Percentiles rank a stretch among this genome's conserved stretches.
Evolutionary conservation across 2,113 vertebrate species (phyloP).

Genomic region (Melanotaenia duboulayi): DNA sequence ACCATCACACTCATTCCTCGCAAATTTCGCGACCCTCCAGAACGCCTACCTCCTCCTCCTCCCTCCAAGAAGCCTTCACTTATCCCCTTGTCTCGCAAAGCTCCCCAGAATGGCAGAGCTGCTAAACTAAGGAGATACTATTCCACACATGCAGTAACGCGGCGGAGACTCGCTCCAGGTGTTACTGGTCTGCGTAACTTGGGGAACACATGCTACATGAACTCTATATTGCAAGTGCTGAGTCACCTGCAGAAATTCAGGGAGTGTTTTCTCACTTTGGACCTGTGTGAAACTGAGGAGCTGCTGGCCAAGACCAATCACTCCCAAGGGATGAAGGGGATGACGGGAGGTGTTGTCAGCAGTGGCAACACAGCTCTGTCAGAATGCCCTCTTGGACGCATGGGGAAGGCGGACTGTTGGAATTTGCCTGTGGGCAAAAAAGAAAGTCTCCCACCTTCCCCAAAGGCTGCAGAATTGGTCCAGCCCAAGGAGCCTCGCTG

Average conservation of each 20-base stretch:
- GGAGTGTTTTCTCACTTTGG: slow-evolving; percentile 97
- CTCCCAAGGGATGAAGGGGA: slow-evolving; percentile 78
- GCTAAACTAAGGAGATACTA: slow-evolving; percentile 80
- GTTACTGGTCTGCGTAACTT: slow-evolving; percentile 97
- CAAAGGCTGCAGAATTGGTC: slow-evolving; percentile 89
- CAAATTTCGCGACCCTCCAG: slow-evolving; percentile 87
- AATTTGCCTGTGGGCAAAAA: slow-evolving; percentile 70
- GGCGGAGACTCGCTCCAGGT: slow-evolving; percentile 89
- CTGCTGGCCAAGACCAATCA: slow-evolving; percentile 89
- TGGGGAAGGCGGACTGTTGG: slow-evolving; percentile 75
- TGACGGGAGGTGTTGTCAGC: slow-evolving; percentile 79
- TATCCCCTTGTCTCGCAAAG: slow-evolving; percentile 65
- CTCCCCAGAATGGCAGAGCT: slow-evolving; percentile 69
- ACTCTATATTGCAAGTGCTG: slow-evolving; percentile 98
- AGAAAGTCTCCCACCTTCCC: slow-evolving; percentile 76
- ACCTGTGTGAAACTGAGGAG: slow-evolving; percentile 94
- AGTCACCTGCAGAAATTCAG: slow-evolving; percentile 99
- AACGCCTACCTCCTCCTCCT: slow-evolving; percentile 71
- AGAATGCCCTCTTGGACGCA: slow-evolving; percentile 67
- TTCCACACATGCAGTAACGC: slow-evolving; percentile 79
- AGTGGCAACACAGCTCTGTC: slow-evolving; percentile 68
- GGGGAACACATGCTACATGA: slow-evolving; percentile 99
- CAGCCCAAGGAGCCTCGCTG: slow-evolving; percentile 93
- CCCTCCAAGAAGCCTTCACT: slow-evolving; percentile 72
- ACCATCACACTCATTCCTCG: slow-evolving; percentile 84